Evolutionary conservation across 2,113 vertebrate genomes (phyloP).

Genomic region (Hymenochirus boettgeri): DNA sequence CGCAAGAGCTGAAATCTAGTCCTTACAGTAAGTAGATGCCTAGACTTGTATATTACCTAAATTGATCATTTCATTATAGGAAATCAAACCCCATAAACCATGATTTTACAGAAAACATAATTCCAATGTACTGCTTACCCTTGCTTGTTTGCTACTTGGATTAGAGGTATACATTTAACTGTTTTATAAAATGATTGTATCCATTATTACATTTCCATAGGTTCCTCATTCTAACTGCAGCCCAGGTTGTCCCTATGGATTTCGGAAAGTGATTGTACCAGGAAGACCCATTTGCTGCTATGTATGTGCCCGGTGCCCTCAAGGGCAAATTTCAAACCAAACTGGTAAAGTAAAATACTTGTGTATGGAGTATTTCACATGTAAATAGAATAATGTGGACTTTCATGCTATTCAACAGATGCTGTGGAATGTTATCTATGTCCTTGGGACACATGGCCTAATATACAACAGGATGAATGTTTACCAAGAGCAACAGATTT

Average conservation of each 20-base stretch:
- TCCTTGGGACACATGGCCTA: conserved; percentile 53
- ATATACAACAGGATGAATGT: conserved; percentile 43
- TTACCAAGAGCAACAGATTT: conserved; percentile 52
- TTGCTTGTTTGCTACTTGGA: too few relatives aligned
- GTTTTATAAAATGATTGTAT: too few relatives aligned
- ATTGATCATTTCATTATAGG: too few relatives aligned
- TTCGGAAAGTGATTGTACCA: background rate
- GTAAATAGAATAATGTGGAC: too few relatives aligned
- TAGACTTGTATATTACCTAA: too few relatives aligned
- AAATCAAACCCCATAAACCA: too few relatives aligned
- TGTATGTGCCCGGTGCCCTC: conserved; percentile 10
- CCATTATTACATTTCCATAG: background rate
- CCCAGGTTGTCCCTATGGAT: conserved; percentile 9
- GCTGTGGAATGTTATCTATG: conserved; percentile 50
- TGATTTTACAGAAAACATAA: too few relatives aligned
- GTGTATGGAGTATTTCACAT: too few relatives aligned
- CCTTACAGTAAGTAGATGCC: too few relatives aligned
- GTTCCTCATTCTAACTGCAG: conserved; percentile 9
- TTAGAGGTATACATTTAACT: too few relatives aligned
- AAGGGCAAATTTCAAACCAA: conserved; percentile 2
- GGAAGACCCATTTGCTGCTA: conserved; percentile 21
- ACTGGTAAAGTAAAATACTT: background rate
- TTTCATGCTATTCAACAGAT: conserved; percentile 41
- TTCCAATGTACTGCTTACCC: too few relatives aligned
- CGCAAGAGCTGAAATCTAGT: too few relatives aligned